Evolutionary conservation across 2,888 invertebrate genomes (phyloP).

Genomic region (Metalampra italica): DNA sequence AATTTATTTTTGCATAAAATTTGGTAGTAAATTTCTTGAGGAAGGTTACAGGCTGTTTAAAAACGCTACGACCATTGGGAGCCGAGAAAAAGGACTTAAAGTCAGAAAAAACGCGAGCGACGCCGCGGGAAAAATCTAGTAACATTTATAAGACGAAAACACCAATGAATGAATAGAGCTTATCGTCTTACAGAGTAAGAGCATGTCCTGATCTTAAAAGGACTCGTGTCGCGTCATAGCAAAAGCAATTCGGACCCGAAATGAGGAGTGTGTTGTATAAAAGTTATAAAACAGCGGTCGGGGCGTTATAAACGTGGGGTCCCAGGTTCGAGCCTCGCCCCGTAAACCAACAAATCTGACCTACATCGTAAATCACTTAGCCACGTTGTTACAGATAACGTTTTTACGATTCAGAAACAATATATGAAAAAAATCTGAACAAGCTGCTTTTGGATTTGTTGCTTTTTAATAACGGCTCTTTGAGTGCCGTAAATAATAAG

Average conservation of each 20-base stretch:
- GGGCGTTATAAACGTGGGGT: slow-evolving; percentile 61
- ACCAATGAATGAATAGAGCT: too few relatives aligned
- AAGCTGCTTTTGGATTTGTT: slow-evolving; percentile 18
- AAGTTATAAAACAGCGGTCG: slow-evolving; percentile 57
- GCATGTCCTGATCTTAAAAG: not conserved
- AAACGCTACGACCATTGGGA: too few relatives aligned
- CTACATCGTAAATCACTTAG: slow-evolving; percentile 75
- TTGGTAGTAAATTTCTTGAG: too few relatives aligned
- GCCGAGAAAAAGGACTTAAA: too few relatives aligned
- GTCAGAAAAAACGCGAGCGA: too few relatives aligned
- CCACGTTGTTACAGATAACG: slow-evolving; percentile 71
- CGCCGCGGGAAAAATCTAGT: too few relatives aligned
- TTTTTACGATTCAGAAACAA: slow-evolving; percentile 61
- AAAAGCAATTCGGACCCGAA: slow-evolving; percentile 32
- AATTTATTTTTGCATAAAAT: too few relatives aligned
- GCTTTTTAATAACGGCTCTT: slow-evolving; percentile 28
- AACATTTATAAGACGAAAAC: too few relatives aligned
- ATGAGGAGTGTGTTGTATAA: slow-evolving; percentile 45
- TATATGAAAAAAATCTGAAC: slow-evolving; percentile 35
- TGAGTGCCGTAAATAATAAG: too few relatives aligned
- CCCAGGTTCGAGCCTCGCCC: slow-evolving; percentile 60
- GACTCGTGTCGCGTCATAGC: slow-evolving; percentile 30
- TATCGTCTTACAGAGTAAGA: too few relatives aligned
- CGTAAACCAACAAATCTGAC: slow-evolving; percentile 76
- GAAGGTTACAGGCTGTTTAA: too few relatives aligned